phyloP scores from a whole-genome alignment of 2,888 invertebrate species.

The Tetropium fuscum region DNA sequence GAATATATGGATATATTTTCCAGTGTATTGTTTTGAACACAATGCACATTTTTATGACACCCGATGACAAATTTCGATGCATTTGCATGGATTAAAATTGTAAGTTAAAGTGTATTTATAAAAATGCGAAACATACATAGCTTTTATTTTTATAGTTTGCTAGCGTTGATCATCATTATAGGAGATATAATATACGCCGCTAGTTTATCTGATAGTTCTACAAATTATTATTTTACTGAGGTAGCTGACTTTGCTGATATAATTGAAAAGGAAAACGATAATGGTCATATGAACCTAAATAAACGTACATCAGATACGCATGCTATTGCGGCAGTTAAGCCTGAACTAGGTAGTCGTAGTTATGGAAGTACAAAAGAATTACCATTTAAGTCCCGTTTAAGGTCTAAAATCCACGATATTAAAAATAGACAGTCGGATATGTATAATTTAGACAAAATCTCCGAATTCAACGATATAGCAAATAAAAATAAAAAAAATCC shows the following conservation, averaged over 20 bases:
- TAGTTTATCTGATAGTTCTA: constrained; percentile 29
- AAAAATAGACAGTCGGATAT: constrained; percentile 13
- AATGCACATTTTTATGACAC: constrained; percentile 37
- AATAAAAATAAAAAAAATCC: not conserved
- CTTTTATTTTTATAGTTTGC: constrained; percentile 30
- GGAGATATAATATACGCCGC: constrained; percentile 29
- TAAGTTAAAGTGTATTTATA: constrained; percentile 37
- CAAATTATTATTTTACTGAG: constrained; percentile 36
- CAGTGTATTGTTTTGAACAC: constrained; percentile 30
- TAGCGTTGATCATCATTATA: constrained; percentile 35
- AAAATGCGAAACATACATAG: not conserved
- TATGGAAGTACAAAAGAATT: constrained; percentile 2
- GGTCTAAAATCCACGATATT: constrained; percentile 12
- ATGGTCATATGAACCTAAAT: not conserved
- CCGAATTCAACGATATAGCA: not conserved
- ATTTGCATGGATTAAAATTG: constrained; percentile 47
- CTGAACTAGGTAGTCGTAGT: not conserved
- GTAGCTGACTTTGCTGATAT: constrained; percentile 49
- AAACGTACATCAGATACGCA: not conserved
- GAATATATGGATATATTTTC: constrained; percentile 30
- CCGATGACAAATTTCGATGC: constrained; percentile 47
- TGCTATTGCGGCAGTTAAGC: not conserved
- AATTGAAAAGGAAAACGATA: constrained; percentile 36
- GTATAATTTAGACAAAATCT: not conserved
- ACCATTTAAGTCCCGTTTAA: constrained; percentile 13